These are phyloP conservation scores for Poecilia latipinna DNA, from an alignment of 2,113 vertebrate genomes.

Conservation along the genomic window DNA sequence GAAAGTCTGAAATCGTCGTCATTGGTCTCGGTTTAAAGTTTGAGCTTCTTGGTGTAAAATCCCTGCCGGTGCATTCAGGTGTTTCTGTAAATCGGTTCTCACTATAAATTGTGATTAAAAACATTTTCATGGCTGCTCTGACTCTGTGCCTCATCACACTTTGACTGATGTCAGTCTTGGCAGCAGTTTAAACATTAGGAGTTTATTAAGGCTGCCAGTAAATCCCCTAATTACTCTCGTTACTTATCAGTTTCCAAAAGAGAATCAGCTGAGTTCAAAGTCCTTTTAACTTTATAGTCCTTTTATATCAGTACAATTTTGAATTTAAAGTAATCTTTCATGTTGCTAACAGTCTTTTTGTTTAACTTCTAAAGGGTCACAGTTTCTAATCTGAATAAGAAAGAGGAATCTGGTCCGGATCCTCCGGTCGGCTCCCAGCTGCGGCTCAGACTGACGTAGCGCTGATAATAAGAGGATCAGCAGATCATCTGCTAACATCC, in stretches of 20 bases:
- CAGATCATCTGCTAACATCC: conserved; percentile 17
- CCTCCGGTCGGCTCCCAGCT: background rate
- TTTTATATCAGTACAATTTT: background rate
- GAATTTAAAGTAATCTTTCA: background rate
- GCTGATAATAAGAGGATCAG: conserved; percentile 4
- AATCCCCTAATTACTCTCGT: background rate
- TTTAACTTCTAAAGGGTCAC: background rate
- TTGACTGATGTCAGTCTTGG: background rate
- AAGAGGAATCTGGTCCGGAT: background rate
- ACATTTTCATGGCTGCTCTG: background rate
- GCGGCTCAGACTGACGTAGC: background rate
- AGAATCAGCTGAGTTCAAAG: background rate
- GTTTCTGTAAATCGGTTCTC: background rate
- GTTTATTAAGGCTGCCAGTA: conserved; percentile 7
- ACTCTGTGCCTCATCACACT: background rate
- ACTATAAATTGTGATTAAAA: background rate
- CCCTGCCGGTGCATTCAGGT: background rate
- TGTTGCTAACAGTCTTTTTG: background rate
- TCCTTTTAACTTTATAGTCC: background rate
- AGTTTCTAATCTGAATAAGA: background rate
- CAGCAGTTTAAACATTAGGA: conserved; percentile 18
- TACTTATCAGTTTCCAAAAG: background rate
- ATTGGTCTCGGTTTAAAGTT: background rate
- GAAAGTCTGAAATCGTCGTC: background rate
- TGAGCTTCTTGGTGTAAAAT: background rate